A percentile compares a stretch with the other conserved stretches of the same genome.
These are phyloP conservation scores for Antheraea pernyi DNA, from an alignment of 1,140 invertebrate genomes.

Conservation along the genomic window DNA sequence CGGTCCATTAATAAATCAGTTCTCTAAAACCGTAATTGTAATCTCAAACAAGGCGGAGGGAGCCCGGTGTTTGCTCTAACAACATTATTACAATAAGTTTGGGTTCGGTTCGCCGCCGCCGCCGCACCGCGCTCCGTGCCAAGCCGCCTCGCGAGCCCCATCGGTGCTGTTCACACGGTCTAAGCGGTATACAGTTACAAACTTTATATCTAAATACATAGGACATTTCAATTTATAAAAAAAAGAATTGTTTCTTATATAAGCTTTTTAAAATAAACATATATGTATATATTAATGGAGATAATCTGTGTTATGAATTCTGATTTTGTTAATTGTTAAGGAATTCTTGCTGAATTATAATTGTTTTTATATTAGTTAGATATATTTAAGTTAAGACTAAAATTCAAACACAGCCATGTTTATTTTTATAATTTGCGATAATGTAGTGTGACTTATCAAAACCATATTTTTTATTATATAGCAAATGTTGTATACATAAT, in stretches of 20 bases:
- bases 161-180: conserved; percentile 25
- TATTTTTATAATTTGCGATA: too few species aligned
- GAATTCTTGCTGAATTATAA: too few species aligned
- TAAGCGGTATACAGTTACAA: conserved; percentile 14
- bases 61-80: conserved; percentile 71
- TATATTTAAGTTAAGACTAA: too few species aligned
- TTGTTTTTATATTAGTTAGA: too few species aligned
- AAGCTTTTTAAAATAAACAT: too few species aligned
- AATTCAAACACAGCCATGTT: too few species aligned
- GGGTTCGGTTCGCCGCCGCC: conserved; percentile 54
- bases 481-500: too few species aligned
- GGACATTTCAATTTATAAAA: conserved; percentile 10
- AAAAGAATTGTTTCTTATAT: background rate
- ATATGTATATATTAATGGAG: too few species aligned
- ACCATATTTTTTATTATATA: too few species aligned
- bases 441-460: too few species aligned
- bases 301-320: too few species aligned
- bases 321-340: too few species aligned
- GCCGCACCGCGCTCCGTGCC: conserved; percentile 29
- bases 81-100: conserved; percentile 79
- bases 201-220: conserved; percentile 4
- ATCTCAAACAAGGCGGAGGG: conserved; percentile 73
- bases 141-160: conserved; percentile 9
- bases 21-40: conserved; percentile 78
- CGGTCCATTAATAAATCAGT: conserved; percentile 78